Percentiles rank a stretch among this genome's conserved stretches.
These are phyloP conservation scores for Malachius bipustulatus DNA, from an alignment of 2,888 invertebrate species.

Conservation along the genomic window DNA sequence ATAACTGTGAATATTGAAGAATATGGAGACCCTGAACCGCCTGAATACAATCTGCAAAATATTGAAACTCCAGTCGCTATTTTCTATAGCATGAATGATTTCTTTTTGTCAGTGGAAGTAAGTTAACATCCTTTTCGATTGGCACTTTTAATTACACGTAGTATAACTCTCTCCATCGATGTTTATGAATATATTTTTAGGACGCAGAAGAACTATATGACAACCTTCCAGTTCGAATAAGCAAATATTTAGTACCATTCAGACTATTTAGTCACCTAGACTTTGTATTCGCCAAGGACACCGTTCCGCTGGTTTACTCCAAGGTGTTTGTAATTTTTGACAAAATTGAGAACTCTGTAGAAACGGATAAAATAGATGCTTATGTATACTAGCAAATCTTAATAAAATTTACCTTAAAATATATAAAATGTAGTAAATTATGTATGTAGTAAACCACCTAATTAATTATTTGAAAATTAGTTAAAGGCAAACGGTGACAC, in stretches of 20 bases:
- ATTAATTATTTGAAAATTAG: too few relatives aligned
- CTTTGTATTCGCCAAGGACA: constrained; percentile 1
- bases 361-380: too few relatives aligned
- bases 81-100: constrained; percentile 39
- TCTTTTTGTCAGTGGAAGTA: constrained; percentile 32
- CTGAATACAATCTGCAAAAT: constrained; percentile 33
- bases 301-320: not conserved
- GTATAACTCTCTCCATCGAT: too few relatives aligned
- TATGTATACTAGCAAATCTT: too few relatives aligned
- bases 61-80: constrained; percentile 35
- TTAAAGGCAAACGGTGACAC: too few relatives aligned
- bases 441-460: too few relatives aligned
- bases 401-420: too few relatives aligned
- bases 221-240: not conserved
- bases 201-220: not conserved
- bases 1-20: constrained; percentile 19
- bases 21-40: constrained; percentile 32
- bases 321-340: not conserved
- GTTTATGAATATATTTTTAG: not conserved
- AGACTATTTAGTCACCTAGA: constrained; percentile 1
- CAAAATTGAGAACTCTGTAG: too few relatives aligned
- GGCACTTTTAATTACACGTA: too few relatives aligned
- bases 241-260: not conserved
- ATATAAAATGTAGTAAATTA: too few relatives aligned
- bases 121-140: not conserved